Percentiles rank a stretch among this genome's conserved stretches.
phyloP scores from a whole-genome alignment of 2,888 invertebrate species.

The Dermolepida albohirtum region DNA sequence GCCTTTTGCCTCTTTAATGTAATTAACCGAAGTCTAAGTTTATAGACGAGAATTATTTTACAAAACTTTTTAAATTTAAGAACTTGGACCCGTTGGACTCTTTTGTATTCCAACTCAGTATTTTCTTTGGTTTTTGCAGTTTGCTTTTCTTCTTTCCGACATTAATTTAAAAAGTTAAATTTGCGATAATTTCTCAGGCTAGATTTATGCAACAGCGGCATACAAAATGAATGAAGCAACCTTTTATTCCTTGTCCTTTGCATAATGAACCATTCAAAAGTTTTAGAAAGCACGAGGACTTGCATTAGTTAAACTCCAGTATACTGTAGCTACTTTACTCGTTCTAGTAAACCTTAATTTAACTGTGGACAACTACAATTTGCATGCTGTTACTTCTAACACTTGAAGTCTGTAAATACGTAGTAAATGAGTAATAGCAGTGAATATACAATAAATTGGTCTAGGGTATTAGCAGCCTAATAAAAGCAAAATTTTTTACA shows the following conservation, averaged over 20 bases:
- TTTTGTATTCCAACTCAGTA: background rate
- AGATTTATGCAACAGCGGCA: constrained; percentile 11
- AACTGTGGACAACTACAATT: background rate
- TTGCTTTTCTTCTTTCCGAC: background rate
- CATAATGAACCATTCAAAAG: constrained; percentile 12
- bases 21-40: too few species aligned
- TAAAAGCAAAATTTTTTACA: too few species aligned
- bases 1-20: too few species aligned
- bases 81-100: too few species aligned
- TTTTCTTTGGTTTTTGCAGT: background rate
- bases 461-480: too few species aligned
- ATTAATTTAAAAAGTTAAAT: background rate
- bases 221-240: constrained; percentile 1
- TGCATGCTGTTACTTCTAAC: too few species aligned
- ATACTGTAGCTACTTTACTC: background rate
- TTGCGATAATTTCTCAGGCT: background rate
- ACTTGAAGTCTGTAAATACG: too few species aligned
- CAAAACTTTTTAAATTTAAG: too few species aligned
- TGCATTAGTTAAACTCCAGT: constrained; percentile 1
- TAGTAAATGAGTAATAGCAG: too few species aligned
- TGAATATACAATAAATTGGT: too few species aligned
- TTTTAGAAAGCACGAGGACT: background rate
- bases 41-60: too few species aligned
- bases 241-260: constrained; percentile 7
- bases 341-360: background rate